phyloP scores from a whole-genome alignment of 2,888 invertebrate genomes.

The Polylopha cassiicola region DNA sequence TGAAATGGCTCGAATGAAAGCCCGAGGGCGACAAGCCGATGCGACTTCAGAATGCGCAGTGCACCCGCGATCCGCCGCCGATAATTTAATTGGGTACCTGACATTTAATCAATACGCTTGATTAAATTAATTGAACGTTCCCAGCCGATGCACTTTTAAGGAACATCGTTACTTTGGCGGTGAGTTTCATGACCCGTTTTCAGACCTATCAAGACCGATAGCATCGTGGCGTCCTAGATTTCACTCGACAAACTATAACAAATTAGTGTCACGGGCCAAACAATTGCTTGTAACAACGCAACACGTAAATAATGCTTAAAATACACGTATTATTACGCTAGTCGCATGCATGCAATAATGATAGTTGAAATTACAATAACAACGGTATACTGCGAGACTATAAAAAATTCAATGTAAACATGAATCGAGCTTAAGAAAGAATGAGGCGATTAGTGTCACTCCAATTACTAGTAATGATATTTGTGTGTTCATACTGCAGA shows the following conservation, averaged over 20 bases:
- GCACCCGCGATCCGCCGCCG: slow-evolving; percentile 46
- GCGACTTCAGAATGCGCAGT: slow-evolving; percentile 39
- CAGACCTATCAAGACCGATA: slow-evolving; percentile 26
- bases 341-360: slow-evolving; percentile 33
- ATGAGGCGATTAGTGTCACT: slow-evolving; percentile 54
- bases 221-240: slow-evolving; percentile 15
- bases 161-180: slow-evolving; percentile 38
- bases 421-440: slow-evolving; percentile 37
- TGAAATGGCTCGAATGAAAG: slow-evolving; percentile 47
- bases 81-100: slow-evolving; percentile 72
- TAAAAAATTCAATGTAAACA: slow-evolving; percentile 50
- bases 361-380: slow-evolving; percentile 41
- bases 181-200: slow-evolving; percentile 27
- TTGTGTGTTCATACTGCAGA: slow-evolving; percentile 38
- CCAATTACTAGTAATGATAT: slow-evolving; percentile 46
- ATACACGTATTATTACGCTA: slow-evolving; percentile 31
- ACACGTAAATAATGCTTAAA: slow-evolving; percentile 35
- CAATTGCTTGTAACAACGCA: slow-evolving; percentile 33
- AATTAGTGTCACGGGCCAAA: slow-evolving; percentile 31
- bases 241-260: slow-evolving; percentile 23
- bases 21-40: slow-evolving; percentile 37
- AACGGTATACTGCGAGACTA: slow-evolving; percentile 36
- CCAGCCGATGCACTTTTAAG: slow-evolving; percentile 61
- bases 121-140: slow-evolving; percentile 68
- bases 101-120: slow-evolving; percentile 70